A percentile compares a stretch with the other conserved stretches of the same genome.
Evolutionary conservation across 2,113 vertebrate species (phyloP).

Genomic region (Aphyosemion australe): DNA sequence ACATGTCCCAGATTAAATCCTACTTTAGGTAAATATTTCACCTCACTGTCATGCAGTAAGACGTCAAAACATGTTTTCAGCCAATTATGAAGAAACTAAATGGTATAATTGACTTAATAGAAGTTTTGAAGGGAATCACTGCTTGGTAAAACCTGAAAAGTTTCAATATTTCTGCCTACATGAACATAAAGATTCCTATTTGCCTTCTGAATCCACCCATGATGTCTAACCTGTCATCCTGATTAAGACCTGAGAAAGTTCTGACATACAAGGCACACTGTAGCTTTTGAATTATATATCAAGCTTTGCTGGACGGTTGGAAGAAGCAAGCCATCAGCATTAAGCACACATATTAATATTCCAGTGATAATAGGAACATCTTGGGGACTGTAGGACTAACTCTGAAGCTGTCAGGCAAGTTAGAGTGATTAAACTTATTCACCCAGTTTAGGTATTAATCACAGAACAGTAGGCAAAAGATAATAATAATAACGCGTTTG

Average conservation of each 20-base stretch:
- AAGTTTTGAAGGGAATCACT: slow-evolving; percentile 8
- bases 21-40: slow-evolving; percentile 77
- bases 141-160: background rate
- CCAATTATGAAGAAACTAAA: slow-evolving; percentile 51
- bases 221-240: slow-evolving; percentile 55
- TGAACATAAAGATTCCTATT: slow-evolving; percentile 34
- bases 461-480: background rate
- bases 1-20: slow-evolving; percentile 78
- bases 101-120: slow-evolving; percentile 55
- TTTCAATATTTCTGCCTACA: slow-evolving; percentile 10
- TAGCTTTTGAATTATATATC: slow-evolving; percentile 77
- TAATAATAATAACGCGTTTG: no score
- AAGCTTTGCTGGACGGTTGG: slow-evolving; percentile 65
- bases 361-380: slow-evolving; percentile 66
- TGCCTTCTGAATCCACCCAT: slow-evolving; percentile 53
- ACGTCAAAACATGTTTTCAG: slow-evolving; percentile 12
- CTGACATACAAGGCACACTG: slow-evolving; percentile 66
- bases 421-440: slow-evolving; percentile 25
- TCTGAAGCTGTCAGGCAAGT: slow-evolving; percentile 44
- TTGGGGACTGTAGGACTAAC: slow-evolving; percentile 51
- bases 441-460: background rate
- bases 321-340: slow-evolving; percentile 78
- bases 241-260: slow-evolving; percentile 70
- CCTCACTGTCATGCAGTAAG: slow-evolving; percentile 36
- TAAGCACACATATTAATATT: slow-evolving; percentile 77